Evolutionary conservation across 2,888 invertebrate genomes (phyloP).

Genomic region (Drosophila kambysellisi): DNA sequence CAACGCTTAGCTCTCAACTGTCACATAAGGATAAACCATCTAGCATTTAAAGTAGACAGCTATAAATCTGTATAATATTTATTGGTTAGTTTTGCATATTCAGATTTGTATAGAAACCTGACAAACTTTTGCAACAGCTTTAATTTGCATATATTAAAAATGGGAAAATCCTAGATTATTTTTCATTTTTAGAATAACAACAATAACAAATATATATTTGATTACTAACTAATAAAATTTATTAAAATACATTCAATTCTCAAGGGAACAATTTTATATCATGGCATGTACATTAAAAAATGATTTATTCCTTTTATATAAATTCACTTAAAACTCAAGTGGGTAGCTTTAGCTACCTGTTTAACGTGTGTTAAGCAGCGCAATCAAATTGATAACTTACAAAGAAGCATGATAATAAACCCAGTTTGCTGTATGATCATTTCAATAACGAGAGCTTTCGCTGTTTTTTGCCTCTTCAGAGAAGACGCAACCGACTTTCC

Average conservation of each 20-base stretch:
- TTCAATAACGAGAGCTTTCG: slow-evolving; percentile 69
- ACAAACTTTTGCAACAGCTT: background rate
- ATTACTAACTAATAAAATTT: too few relatives aligned
- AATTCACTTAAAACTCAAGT: background rate
- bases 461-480: slow-evolving; percentile 21
- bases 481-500: slow-evolving; percentile 60
- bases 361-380: slow-evolving; percentile 7
- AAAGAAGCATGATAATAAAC: slow-evolving; percentile 73
- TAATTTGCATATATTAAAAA: background rate
- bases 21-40: slow-evolving; percentile 48
- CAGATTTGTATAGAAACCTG: background rate
- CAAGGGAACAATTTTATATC: background rate
- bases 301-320: background rate
- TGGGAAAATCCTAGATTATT: background rate
- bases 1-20: slow-evolving; percentile 51
- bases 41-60: slow-evolving; percentile 33
- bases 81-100: slow-evolving; percentile 21
- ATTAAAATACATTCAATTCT: background rate
- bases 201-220: too few relatives aligned
- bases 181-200: too few relatives aligned
- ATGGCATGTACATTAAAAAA: background rate
- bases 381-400: slow-evolving; percentile 42
- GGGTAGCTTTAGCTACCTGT: background rate
- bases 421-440: slow-evolving; percentile 52
- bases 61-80: slow-evolving; percentile 57